Evolutionary conservation across 2,888 invertebrate species (phyloP).

Genomic region (Gandaritis pyraliata): DNA sequence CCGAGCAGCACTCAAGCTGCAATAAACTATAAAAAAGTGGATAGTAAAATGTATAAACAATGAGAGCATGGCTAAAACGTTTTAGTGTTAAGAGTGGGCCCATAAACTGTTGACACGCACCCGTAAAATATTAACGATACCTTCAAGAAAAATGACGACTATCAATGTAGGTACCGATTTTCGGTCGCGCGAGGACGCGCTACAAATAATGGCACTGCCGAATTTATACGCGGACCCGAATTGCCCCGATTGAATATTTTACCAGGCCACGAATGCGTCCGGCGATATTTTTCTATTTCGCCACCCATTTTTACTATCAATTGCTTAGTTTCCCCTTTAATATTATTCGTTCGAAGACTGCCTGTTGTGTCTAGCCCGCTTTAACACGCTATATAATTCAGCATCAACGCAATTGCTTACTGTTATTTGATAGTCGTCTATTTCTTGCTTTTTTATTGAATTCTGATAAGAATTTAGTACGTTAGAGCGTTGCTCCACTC

Average conservation of each 20-base stretch:
- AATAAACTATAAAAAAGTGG: slow-evolving; percentile 81
- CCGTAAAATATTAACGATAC: slow-evolving; percentile 83
- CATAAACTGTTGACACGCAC: slow-evolving; percentile 83
- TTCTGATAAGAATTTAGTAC: slow-evolving; percentile 21
- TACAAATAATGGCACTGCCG: slow-evolving; percentile 80
- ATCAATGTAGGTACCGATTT: slow-evolving; percentile 82
- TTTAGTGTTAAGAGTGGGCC: slow-evolving; percentile 83
- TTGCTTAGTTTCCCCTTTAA: slow-evolving; percentile 82
- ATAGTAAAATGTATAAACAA: slow-evolving; percentile 84
- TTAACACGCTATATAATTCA: slow-evolving; percentile 42
- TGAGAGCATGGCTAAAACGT: slow-evolving; percentile 82
- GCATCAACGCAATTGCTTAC: slow-evolving; percentile 34
- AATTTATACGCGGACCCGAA: slow-evolving; percentile 83
- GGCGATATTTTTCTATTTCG: slow-evolving; percentile 83
- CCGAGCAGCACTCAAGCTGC: slow-evolving; percentile 71
- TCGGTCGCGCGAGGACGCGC: slow-evolving; percentile 79
- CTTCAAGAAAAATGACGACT: slow-evolving; percentile 83
- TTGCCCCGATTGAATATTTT: slow-evolving; percentile 84
- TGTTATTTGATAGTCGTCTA: slow-evolving; percentile 33
- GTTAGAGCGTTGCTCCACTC: slow-evolving; percentile 1
- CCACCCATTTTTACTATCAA: slow-evolving; percentile 82
- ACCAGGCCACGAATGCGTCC: slow-evolving; percentile 81
- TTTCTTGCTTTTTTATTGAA: slow-evolving; percentile 33
- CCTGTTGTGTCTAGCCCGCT: slow-evolving; percentile 47
- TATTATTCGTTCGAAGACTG: slow-evolving; percentile 70